Conservation (phyloP, 2,113 vertebrate species). For the Fukomys damarensis region DNA sequence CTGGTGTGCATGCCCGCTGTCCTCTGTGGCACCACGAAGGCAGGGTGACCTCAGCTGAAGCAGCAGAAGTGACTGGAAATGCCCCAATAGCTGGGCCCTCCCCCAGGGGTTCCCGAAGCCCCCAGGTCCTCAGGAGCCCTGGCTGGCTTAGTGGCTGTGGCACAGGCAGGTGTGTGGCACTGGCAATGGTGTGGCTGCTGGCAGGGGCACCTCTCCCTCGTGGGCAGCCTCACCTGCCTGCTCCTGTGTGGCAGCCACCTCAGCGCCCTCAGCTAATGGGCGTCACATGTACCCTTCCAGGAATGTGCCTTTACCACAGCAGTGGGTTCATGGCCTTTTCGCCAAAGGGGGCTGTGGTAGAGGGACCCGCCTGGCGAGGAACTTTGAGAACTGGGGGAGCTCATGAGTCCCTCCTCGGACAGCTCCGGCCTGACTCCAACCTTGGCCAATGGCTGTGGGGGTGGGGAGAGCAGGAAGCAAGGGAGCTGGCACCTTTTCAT, state of each 20-base stretch:
- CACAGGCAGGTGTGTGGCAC: too few relatives aligned
- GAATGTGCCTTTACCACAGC: constrained; percentile 96
- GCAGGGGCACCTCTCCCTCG: constrained; percentile 85
- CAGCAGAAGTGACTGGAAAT: constrained; percentile 28
- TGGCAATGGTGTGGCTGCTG: constrained; percentile 91
- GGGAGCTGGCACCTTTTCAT: neutral
- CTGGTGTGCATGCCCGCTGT: constrained; percentile 78
- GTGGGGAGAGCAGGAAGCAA: neutral
- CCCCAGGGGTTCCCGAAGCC: neutral
- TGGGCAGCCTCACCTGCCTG: constrained; percentile 95
- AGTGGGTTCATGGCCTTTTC: constrained; percentile 89
- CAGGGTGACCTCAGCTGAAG: constrained; percentile 73
- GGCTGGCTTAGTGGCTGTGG: constrained; percentile 89
- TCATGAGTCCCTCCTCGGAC: neutral
- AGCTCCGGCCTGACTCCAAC: neutral
- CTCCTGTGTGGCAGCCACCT: constrained; percentile 93
- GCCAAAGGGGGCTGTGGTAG: constrained; percentile 57
- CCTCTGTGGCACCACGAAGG: constrained; percentile 74
- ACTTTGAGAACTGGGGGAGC: constrained; percentile 59
- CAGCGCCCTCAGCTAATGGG: constrained; percentile 93
- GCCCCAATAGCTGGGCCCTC: constrained; percentile 67
- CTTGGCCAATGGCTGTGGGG: neutral
- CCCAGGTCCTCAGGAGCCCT: neutral
- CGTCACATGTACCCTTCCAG: constrained; percentile 90
- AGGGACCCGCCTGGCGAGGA: constrained; percentile 8